These are phyloP conservation scores for Pseudopipra pipra DNA, from an alignment of 2,113 vertebrate genomes.

Conservation along the genomic window DNA sequence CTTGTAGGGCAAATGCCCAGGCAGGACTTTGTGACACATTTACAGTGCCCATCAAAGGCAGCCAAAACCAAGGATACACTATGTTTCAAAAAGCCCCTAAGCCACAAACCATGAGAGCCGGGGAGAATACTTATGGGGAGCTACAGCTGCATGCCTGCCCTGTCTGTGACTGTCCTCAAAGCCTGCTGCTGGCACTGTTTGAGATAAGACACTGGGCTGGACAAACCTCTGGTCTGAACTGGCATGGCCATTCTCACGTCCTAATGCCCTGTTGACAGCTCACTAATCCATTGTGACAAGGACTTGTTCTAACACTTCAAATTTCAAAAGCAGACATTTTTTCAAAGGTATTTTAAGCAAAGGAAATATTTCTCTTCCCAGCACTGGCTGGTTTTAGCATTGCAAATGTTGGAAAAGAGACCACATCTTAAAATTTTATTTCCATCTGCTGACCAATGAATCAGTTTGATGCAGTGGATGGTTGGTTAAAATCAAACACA, in stretches of 20 bases:
- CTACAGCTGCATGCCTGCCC: not conserved
- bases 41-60: not conserved
- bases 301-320: not conserved
- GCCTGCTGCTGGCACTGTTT: not conserved
- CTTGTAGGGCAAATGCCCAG: not conserved
- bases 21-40: not conserved
- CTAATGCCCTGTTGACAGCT: not conserved
- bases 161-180: not conserved
- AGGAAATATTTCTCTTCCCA: not conserved
- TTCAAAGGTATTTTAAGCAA: not conserved
- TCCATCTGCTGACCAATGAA: not conserved
- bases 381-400: not conserved
- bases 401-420: not conserved
- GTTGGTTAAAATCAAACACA: not conserved
- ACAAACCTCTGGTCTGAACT: not conserved
- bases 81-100: not conserved
- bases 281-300: constrained; percentile 37
- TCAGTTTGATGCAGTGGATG: not conserved
- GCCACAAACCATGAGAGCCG: accelerated
- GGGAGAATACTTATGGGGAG: not conserved
- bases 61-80: not conserved
- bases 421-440: not conserved
- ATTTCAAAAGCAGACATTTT: not conserved
- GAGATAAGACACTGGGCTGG: not conserved
- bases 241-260: not conserved